Conservation (phyloP, 2,113 vertebrate species). For the Thunnus thynnus region DNA sequence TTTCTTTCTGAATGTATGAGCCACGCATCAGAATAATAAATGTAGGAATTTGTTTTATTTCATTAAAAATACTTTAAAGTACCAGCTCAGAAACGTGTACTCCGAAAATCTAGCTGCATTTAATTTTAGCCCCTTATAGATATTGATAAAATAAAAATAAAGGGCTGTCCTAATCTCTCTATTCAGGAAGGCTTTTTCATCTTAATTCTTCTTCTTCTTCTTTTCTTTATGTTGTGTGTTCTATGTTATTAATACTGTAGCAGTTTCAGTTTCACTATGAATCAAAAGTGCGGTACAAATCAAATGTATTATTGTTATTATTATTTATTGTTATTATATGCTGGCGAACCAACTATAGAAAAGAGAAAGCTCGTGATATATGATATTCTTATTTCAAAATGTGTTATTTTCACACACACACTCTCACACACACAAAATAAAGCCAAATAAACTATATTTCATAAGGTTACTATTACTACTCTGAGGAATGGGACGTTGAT, state of each 20-base stretch:
- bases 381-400: background rate
- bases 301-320: too few relatives aligned
- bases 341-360: background rate
- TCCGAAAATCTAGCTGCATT: accelerated
- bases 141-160: background rate
- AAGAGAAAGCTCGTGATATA: background rate
- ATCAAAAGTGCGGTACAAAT: too few relatives aligned
- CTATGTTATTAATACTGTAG: too few relatives aligned
- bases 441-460: slow-evolving; percentile 37
- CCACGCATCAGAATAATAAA: background rate
- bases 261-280: too few relatives aligned
- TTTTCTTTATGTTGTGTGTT: too few relatives aligned
- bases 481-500: slow-evolving; percentile 73
- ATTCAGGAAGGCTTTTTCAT: too few relatives aligned
- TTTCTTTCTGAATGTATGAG: background rate
- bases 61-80: background rate
- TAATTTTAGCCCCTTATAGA: accelerated
- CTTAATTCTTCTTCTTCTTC: too few relatives aligned
- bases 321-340: background rate
- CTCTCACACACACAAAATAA: too few relatives aligned
- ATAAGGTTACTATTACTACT: slow-evolving; percentile 39
- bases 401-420: background rate
- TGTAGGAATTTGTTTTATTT: background rate
- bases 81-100: background rate
- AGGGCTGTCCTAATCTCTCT: too few relatives aligned